phyloP scores from a whole-genome alignment of 2,797 vertebrate genomes.

The Chelidonichthys spinosus region DNA sequence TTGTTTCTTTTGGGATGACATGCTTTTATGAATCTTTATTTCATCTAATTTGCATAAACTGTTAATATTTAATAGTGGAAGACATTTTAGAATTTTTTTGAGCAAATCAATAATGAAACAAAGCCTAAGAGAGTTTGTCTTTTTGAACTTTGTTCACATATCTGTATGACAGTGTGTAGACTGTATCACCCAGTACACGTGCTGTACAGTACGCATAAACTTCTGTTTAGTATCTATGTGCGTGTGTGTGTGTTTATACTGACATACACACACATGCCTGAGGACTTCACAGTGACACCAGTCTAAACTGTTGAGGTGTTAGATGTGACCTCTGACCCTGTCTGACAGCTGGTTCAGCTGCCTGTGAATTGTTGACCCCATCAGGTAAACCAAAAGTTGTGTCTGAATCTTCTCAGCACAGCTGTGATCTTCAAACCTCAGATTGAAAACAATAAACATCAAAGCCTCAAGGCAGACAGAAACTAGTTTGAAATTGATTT shows the following conservation, averaged over 20 bases:
- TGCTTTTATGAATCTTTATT: slow-evolving; percentile 34
- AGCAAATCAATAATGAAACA: slow-evolving; percentile 45
- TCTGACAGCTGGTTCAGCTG: slow-evolving; percentile 44
- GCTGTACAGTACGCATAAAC: neutral
- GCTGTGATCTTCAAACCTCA: slow-evolving; percentile 47
- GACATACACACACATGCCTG: neutral
- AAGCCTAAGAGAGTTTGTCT: slow-evolving; percentile 29
- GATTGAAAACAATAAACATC: neutral
- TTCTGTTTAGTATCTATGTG: neutral
- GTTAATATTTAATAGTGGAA: slow-evolving; percentile 51
- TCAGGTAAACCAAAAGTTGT: slow-evolving; percentile 37
- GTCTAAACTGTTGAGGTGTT: slow-evolving; percentile 30
- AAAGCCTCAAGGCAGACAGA: neutral
- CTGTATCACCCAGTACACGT: neutral
- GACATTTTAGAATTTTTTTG: slow-evolving; percentile 44
- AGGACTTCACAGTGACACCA: slow-evolving; percentile 7
- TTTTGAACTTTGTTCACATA: slow-evolving; percentile 5
- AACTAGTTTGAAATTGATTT: neutral
- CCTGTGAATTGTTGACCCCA: slow-evolving; percentile 29
- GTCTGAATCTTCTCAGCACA: slow-evolving; percentile 33
- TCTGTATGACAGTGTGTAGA: neutral
- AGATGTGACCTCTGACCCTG: slow-evolving; percentile 47
- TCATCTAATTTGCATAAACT: slow-evolving; percentile 33
- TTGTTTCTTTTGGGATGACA: slow-evolving; percentile 22
- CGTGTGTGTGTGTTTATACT: neutral